Percentiles rank a stretch among this genome's conserved stretches.
Evolutionary conservation across 2,888 invertebrate genomes (phyloP).

Genomic region (Acleris cristana): DNA sequence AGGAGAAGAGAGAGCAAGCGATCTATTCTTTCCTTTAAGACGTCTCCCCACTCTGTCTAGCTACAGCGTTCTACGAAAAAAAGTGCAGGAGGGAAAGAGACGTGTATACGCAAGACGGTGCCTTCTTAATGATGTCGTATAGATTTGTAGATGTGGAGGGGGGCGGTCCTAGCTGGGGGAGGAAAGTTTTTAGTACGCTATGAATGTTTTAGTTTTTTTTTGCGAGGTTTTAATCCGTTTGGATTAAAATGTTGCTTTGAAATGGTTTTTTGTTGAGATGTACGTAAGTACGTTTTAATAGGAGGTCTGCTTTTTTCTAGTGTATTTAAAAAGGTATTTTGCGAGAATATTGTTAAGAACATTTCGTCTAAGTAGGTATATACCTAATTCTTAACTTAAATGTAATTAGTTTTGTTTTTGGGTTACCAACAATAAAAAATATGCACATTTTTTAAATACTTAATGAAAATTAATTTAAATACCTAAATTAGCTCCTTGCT

Average conservation of each 20-base stretch:
- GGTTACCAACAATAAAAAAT: not conserved
- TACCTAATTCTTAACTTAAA: too few relatives aligned
- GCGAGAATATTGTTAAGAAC: not conserved
- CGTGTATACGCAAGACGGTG: slow-evolving; percentile 71
- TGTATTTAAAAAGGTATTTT: not conserved
- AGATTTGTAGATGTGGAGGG: slow-evolving; percentile 78
- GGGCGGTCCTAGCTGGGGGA: slow-evolving; percentile 57
- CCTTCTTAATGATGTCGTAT: slow-evolving; percentile 82
- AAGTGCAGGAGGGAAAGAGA: slow-evolving; percentile 59
- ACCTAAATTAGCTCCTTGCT: not conserved
- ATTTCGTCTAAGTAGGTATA: too few relatives aligned
- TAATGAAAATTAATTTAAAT: not conserved
- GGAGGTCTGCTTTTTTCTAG: not conserved
- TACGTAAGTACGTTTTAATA: not conserved
- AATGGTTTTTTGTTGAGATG: not conserved
- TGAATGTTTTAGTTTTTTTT: slow-evolving; percentile 64
- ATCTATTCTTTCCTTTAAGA: slow-evolving; percentile 69
- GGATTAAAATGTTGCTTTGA: slow-evolving; percentile 12
- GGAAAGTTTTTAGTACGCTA: slow-evolving; percentile 70
- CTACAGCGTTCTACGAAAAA: slow-evolving; percentile 45
- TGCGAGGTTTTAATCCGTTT: slow-evolving; percentile 29
- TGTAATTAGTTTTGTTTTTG: too few relatives aligned
- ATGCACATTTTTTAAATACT: not conserved
- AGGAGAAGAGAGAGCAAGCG: slow-evolving; percentile 67
- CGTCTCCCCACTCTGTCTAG: slow-evolving; percentile 58